Evolutionary conservation across 2,113 vertebrate genomes (phyloP).

Genomic region (Cynocephalus volans): DNA sequence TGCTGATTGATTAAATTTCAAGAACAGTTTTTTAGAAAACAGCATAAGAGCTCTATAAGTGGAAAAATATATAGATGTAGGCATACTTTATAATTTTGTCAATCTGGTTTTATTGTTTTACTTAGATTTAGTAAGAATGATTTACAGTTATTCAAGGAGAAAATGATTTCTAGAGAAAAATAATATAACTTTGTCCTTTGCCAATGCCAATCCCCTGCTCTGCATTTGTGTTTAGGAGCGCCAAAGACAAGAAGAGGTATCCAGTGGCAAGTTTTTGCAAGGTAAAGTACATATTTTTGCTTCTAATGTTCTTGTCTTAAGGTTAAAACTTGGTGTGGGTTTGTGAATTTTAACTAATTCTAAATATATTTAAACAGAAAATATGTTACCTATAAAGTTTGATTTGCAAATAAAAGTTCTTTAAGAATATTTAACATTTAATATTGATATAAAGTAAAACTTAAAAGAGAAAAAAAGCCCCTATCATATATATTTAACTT

Average conservation of each 20-base stretch:
- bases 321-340: not conserved
- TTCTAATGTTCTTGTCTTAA: conserved; percentile 33
- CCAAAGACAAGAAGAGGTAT: conserved; percentile 92
- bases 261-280: conserved; percentile 89
- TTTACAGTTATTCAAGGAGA: conserved; percentile 52
- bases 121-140: conserved; percentile 53
- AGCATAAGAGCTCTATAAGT: conserved; percentile 12
- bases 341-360: conserved; percentile 53
- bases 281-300: conserved; percentile 87
- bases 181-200: conserved; percentile 25
- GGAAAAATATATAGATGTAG: conserved; percentile 5
- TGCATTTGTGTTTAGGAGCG: conserved; percentile 91
- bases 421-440: conserved; percentile 57
- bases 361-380: conserved; percentile 50
- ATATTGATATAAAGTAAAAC: not conserved
- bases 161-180: conserved; percentile 73
- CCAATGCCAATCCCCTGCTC: conserved; percentile 60
- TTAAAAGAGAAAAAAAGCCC: not conserved
- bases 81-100: conserved; percentile 35
- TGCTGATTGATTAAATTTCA: conserved; percentile 26
- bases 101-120: conserved; percentile 55
- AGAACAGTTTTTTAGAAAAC: not conserved
- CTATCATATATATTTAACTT: not conserved
- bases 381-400: conserved; percentile 4
- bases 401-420: conserved; percentile 67